Base-by-base conservation (phyloP, 37 sponge, comb jelly and placozoan genomes). In the Axinella damicornis region DNA sequence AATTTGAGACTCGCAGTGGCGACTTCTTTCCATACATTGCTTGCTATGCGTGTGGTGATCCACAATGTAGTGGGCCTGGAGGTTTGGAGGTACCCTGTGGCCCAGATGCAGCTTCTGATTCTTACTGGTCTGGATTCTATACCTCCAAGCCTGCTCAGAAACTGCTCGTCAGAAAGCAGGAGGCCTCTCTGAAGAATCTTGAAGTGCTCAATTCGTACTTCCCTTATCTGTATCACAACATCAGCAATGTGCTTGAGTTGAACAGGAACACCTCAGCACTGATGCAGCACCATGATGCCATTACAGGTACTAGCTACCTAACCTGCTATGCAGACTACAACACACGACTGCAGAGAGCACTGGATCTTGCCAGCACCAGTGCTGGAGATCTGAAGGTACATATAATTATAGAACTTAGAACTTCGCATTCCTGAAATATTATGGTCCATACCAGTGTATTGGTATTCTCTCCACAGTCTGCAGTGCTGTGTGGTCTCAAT, bases 11-110 rank as follows among this genome's bases (percentile, higher is more conserved):
- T 21, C 52, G 56, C 14, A 56, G 46, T 32, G 83, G 52, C 30
- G 89, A 88, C 53, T 81, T 88, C 34, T 65, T 88, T 38, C 89
- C 89, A 1, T 88, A 88, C 41, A 58, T 88, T 61, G 89, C 89
- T 12, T 88, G 89, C 57, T 74, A 52, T 28, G 83, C 89, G 1
- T 88, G 89, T 82, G 20, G 39, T 67, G 40, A 63, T 52, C 55
- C 62, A 11, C 39, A 12, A 4, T 88, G 89, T 46, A 57, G 39
- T 54, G 86, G 86, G 20, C 14, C 24, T 22, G 11, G 2, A 32
- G 74, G 84, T 40, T 16, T 81, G 0, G 58, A 27, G 0, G 19
- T 65, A 25, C 89, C 89, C 2, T 88, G 89, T 66, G 83, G 83
- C 15, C 30, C n/a, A n/a, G n/a, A 66, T n/a, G 20, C 30, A 33